A percentile compares a stretch with the other conserved stretches of the same genome.
phyloP scores from a whole-genome alignment of 1,140 invertebrate species.

The Helicoverpa armigera region DNA sequence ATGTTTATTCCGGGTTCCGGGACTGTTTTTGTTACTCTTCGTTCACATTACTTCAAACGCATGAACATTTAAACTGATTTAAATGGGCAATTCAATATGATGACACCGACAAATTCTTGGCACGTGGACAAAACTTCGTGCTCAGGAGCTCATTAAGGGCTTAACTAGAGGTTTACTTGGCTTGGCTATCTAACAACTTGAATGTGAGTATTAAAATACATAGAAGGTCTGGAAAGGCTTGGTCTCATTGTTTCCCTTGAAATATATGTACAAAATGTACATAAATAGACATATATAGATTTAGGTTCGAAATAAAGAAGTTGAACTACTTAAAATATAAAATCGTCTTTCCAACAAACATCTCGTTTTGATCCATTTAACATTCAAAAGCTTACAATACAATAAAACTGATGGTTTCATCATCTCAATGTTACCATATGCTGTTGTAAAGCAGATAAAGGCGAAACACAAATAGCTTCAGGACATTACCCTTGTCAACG shows the following conservation, averaged over 20 bases:
- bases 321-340: not conserved
- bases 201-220: not conserved
- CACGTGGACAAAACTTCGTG: constrained; percentile 7
- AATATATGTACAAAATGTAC: too few relatives aligned
- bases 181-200: constrained; percentile 12
- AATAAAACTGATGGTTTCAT: constrained; percentile 37
- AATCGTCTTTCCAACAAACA: not conserved
- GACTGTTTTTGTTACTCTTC: constrained; percentile 27
- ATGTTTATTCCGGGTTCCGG: constrained; percentile 1
- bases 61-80: constrained; percentile 8
- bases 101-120: constrained; percentile 29
- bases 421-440: constrained; percentile 23
- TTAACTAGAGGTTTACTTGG: constrained; percentile 24
- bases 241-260: too few relatives aligned
- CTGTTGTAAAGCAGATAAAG: constrained; percentile 48
- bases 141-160: constrained; percentile 27
- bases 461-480: constrained; percentile 59
- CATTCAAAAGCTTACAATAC: not conserved
- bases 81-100: constrained; percentile 40
- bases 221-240: not conserved
- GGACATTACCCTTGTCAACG: constrained; percentile 67
- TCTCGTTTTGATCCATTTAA: not conserved
- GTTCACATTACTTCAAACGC: constrained; percentile 8
- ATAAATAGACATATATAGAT: too few relatives aligned
- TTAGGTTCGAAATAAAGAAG: too few relatives aligned